Evolutionary conservation across 2,797 vertebrate species (phyloP).

Genomic region (Gallinago stenura): DNA sequence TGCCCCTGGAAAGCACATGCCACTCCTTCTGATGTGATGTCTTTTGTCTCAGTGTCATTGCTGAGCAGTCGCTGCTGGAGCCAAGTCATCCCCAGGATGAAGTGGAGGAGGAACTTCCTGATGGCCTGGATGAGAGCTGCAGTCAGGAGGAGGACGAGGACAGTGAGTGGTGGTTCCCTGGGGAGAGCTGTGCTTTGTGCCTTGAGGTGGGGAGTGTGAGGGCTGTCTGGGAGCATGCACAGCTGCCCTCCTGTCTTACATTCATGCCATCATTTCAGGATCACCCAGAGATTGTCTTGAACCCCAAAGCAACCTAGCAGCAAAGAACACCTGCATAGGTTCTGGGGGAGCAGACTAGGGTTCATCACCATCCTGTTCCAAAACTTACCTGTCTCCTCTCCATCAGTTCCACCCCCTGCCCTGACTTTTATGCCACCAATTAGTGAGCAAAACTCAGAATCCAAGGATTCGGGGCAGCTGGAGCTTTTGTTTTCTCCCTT

Average conservation of each 20-base stretch:
- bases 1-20: background rate
- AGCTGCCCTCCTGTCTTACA: background rate
- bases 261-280: background rate
- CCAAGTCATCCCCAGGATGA: conserved; percentile 37
- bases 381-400: background rate
- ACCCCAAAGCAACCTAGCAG: background rate
- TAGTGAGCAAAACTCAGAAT: background rate
- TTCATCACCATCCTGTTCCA: background rate
- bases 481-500: background rate
- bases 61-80: background rate
- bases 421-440: background rate
- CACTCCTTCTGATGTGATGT: background rate
- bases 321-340: background rate
- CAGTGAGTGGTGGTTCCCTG: conserved; percentile 47
- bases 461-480: background rate
- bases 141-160: conserved; percentile 82
- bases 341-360: background rate
- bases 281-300: background rate
- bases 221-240: background rate
- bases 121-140: conserved; percentile 84
- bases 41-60: background rate
- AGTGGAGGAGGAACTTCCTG: conserved; percentile 86
- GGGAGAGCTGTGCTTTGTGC: background rate
- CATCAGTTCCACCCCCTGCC: background rate
- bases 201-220: background rate